These are phyloP conservation scores for Enteromius viviparus DNA, from an alignment of 2,797 vertebrate species.

Conservation along the genomic window DNA sequence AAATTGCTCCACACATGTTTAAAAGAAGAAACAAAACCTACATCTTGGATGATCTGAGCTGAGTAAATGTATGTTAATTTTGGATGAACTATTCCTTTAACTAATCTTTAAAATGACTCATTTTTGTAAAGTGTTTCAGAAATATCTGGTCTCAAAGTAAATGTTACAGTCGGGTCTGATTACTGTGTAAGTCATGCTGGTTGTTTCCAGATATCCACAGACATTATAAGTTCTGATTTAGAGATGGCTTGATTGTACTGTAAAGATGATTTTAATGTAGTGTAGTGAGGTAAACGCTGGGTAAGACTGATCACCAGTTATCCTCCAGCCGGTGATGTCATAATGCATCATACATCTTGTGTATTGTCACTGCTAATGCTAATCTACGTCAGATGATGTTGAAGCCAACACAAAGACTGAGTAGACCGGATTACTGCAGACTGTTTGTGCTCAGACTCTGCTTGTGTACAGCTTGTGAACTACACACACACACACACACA, in stretches of 20 bases:
- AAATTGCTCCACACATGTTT: not conserved
- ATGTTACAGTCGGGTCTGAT: not conserved
- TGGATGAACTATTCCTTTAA: not conserved
- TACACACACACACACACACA: not conserved
- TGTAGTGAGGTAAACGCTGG: not conserved
- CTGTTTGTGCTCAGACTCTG: not conserved
- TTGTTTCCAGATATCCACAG: not conserved
- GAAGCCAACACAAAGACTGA: slow-evolving; percentile 1
- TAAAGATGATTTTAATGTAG: not conserved
- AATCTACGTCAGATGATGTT: not conserved
- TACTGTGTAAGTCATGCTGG: not conserved
- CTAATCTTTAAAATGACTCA: not conserved
- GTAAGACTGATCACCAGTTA: not conserved
- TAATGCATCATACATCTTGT: not conserved
- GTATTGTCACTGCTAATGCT: not conserved
- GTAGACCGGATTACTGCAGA: not conserved
- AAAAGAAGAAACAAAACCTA: not conserved
- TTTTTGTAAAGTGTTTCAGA: not conserved
- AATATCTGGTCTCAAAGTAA: not conserved
- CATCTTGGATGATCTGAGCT: not conserved
- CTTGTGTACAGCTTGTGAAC: not conserved
- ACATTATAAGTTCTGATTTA: not conserved
- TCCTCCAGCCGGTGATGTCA: not conserved
- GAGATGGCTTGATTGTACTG: not conserved
- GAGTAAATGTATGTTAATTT: not conserved